These are phyloP conservation scores for Stomorhina lunata DNA, from an alignment of 2,888 invertebrate species.

Conservation along the genomic window DNA sequence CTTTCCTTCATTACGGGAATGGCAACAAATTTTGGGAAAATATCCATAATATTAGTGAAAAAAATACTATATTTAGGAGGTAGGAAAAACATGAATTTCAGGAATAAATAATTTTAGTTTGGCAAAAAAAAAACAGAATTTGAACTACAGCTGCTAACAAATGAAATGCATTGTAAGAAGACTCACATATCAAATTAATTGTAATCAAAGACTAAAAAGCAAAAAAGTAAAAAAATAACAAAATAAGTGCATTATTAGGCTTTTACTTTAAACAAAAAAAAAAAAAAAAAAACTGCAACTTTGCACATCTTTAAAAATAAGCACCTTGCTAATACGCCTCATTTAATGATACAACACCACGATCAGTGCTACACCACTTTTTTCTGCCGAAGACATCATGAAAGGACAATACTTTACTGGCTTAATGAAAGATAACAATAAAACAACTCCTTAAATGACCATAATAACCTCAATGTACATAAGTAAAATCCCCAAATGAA, in stretches of 20 bases:
- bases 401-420: conserved; percentile 44
- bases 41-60: neutral
- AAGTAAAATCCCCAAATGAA: conserved; percentile 9
- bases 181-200: conserved; percentile 43
- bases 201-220: conserved; percentile 48
- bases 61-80: neutral
- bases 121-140: conserved; percentile 8
- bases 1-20: neutral
- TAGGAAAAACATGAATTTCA: no score
- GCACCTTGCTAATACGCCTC: conserved; percentile 66
- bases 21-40: neutral
- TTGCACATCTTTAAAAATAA: conserved; percentile 64
- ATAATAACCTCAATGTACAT: conserved; percentile 46
- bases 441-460: conserved; percentile 60
- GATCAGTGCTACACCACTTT: neutral
- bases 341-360: conserved; percentile 48
- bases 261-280: neutral
- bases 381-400: conserved; percentile 6
- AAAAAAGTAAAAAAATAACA: neutral
- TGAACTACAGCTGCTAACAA: conserved; percentile 54
- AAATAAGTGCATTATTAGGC: conserved; percentile 24
- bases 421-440: conserved; percentile 46
- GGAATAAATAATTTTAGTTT: conserved; percentile 46
- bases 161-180: conserved; percentile 36
- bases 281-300: conserved; percentile 43